phyloP scores from a whole-genome alignment of 2,797 vertebrate species.

The Thamnophis elegans region DNA sequence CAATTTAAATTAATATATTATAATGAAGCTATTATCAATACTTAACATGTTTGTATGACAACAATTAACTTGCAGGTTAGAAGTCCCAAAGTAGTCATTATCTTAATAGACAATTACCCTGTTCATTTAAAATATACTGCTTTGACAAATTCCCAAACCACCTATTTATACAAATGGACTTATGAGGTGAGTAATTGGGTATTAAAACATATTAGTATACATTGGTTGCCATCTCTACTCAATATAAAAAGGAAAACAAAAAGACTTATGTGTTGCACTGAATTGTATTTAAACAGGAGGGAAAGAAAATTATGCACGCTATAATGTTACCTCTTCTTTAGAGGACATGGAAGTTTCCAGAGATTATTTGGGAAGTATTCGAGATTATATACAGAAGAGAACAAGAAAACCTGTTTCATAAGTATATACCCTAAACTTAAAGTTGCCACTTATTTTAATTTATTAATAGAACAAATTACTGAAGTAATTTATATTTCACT shows the following conservation, averaged over 20 bases:
- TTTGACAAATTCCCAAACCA: conserved; percentile 55
- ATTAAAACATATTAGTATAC: conserved; percentile 39
- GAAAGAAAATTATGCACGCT: not conserved
- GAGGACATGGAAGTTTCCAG: not conserved
- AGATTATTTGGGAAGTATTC: not conserved
- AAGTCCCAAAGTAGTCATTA: conserved; percentile 57
- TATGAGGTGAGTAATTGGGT: conserved; percentile 45
- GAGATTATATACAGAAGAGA: not conserved
- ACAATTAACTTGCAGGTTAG: conserved; percentile 51
- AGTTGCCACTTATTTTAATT: not conserved
- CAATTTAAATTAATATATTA: conserved; percentile 11
- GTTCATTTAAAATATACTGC: conserved; percentile 32
- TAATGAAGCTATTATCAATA: not conserved
- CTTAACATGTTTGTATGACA: not conserved
- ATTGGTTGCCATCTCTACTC: not conserved
- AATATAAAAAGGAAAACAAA: not conserved
- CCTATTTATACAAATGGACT: conserved; percentile 32
- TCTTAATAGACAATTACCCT: conserved; percentile 59
- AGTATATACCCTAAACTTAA: not conserved
- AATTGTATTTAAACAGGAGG: not conserved
- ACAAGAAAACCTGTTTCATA: not conserved
- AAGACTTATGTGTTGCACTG: not conserved
- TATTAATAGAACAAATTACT: not conserved
- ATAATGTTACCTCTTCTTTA: not conserved
- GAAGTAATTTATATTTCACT: not conserved